Evolutionary conservation across 2,797 vertebrate genomes (phyloP).

Genomic region (Balearica regulorum): DNA sequence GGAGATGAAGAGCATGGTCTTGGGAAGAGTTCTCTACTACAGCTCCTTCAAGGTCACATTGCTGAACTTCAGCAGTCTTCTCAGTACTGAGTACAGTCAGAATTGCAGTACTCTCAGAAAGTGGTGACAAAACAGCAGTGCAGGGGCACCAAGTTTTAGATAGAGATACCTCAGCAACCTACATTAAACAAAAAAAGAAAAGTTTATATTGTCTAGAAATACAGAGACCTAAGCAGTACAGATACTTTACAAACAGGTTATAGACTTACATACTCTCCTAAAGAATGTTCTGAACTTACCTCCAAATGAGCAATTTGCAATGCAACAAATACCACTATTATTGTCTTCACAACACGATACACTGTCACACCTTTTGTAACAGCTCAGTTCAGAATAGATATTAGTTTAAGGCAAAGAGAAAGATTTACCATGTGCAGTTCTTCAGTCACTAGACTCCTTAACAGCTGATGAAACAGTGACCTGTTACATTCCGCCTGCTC

Average conservation of each 20-base stretch:
- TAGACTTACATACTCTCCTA: neutral
- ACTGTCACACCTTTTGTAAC: neutral
- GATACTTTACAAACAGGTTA: neutral
- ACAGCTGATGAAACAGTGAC: conserved; percentile 73
- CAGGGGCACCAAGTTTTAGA: conserved; percentile 61
- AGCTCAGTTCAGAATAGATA: neutral
- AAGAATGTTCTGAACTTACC: neutral
- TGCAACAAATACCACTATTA: neutral
- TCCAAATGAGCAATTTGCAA: neutral
- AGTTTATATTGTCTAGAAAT: neutral
- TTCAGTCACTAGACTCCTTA: conserved; percentile 69
- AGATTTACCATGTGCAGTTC: conserved; percentile 81
- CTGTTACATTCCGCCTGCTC: neutral
- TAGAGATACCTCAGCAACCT: conserved; percentile 82
- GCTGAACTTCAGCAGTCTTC: conserved; percentile 31
- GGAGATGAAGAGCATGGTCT: conserved; percentile 67
- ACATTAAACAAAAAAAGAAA: neutral
- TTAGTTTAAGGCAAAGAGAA: neutral
- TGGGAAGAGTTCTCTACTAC: conserved; percentile 15
- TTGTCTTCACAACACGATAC: neutral
- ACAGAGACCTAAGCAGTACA: neutral
- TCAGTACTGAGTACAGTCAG: conserved; percentile 78
- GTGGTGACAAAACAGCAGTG: conserved; percentile 83
- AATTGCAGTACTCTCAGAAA: conserved; percentile 77
- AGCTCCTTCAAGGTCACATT: neutral